Evolutionary conservation across 2,797 vertebrate genomes (phyloP).

Genomic region (Lerista edwardsae): DNA sequence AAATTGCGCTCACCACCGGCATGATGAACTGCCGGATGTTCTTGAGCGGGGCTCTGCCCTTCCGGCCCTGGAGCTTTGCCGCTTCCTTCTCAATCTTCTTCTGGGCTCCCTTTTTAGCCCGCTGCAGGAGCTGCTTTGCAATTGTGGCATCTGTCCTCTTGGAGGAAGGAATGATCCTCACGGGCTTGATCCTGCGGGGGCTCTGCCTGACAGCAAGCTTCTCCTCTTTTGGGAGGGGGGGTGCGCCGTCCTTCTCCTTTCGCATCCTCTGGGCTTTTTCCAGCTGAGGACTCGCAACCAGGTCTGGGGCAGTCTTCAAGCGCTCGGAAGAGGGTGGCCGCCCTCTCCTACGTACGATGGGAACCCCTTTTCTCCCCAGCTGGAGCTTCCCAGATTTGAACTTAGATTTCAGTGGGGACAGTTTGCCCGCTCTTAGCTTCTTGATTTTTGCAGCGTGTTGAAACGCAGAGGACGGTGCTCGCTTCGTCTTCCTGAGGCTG

Average conservation of each 20-base stretch:
- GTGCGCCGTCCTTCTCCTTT: conserved; percentile 81
- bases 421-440: conserved; percentile 89
- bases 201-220: conserved; percentile 88
- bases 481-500: conserved; percentile 86
- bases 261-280: conserved; percentile 86
- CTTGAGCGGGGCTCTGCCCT: conserved; percentile 91
- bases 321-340: conserved; percentile 92
- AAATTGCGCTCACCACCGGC: conserved; percentile 98
- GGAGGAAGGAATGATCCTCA: conserved; percentile 92
- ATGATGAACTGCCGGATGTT: conserved; percentile 99
- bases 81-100: conserved; percentile 93
- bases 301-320: conserved; percentile 84
- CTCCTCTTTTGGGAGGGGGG: conserved; percentile 73
- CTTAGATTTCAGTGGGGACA: conserved; percentile 90
- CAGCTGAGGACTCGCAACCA: conserved; percentile 80
- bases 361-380: conserved; percentile 84
- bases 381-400: conserved; percentile 87
- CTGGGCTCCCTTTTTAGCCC: conserved; percentile 92
- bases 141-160: conserved; percentile 96
- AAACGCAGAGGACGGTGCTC: conserved; percentile 83
- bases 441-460: conserved; percentile 92
- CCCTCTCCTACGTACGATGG: conserved; percentile 88
- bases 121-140: conserved; percentile 95
- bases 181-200: conserved; percentile 92
- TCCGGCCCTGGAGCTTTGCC: conserved; percentile 84